Conservation (phyloP, 2,113 vertebrate genomes). For the Hippocampus barbouri region DNA sequence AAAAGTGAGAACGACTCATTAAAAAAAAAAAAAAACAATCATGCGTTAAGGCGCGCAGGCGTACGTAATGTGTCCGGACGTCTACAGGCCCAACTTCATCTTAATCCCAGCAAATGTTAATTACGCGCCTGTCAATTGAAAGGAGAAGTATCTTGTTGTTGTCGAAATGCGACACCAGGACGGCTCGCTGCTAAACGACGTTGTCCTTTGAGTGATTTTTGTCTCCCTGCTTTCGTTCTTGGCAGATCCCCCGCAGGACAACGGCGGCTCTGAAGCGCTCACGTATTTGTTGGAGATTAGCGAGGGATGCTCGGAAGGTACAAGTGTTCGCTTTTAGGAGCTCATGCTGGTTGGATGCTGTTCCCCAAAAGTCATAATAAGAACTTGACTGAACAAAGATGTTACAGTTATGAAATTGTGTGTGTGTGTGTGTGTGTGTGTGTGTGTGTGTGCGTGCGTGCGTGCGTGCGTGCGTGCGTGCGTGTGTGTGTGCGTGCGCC, state of each 20-base stretch:
- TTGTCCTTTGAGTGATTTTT: background rate
- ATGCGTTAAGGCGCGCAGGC: background rate
- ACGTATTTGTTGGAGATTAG: constrained; percentile 91
- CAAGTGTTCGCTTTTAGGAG: background rate
- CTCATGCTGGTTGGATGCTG: too few species aligned
- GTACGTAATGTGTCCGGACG: background rate
- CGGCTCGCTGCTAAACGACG: too few species aligned
- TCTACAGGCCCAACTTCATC: background rate
- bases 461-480: background rate
- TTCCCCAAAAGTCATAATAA: background rate
- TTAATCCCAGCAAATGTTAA: constrained; percentile 4
- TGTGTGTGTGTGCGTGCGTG: too few species aligned
- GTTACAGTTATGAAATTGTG: too few species aligned
- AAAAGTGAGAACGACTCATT: too few species aligned
- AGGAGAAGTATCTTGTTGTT: background rate
- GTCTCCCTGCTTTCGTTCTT: background rate
- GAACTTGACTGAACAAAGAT: background rate
- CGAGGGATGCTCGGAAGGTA: constrained; percentile 89
- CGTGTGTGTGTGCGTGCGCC: background rate
- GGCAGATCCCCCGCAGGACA: constrained; percentile 90
- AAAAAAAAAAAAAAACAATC: too few species aligned
- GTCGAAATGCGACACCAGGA: too few species aligned
- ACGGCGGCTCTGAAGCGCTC: constrained; percentile 89
- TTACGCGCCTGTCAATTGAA: background rate
- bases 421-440: too few species aligned